phyloP scores from a whole-genome alignment of 64 coral and sea anemone species.

The Actinia tenebrosa region DNA sequence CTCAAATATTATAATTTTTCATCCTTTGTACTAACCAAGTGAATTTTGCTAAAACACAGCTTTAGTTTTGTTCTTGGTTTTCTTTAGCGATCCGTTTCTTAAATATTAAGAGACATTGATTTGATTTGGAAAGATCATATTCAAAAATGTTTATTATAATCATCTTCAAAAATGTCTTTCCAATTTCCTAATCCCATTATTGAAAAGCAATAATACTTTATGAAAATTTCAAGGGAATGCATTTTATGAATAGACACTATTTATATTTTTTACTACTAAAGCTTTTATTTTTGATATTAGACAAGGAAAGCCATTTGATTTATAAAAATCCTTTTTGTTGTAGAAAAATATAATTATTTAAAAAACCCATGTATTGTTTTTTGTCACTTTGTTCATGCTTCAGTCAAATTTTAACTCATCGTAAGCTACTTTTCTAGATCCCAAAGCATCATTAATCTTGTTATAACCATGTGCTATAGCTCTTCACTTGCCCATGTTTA shows the following conservation, averaged over 20 bases:
- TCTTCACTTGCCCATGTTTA: background rate
- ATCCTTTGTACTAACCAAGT: background rate
- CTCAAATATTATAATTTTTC: background rate
- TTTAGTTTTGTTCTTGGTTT: background rate
- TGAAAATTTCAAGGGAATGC: background rate
- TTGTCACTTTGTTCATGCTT: no score
- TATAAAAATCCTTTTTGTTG: no score
- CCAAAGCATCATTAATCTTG: background rate
- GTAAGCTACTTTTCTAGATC: background rate
- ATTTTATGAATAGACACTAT: no score
- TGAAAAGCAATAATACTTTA: background rate
- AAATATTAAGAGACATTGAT: background rate
- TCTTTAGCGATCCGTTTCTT: background rate
- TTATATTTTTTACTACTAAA: no score
- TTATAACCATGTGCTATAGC: background rate
- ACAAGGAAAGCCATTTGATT: no score
- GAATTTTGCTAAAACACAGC: background rate
- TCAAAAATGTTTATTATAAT: background rate
- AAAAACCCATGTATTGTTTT: no score
- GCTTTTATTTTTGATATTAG: no score
- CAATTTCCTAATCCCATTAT: background rate
- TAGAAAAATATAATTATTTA: no score
- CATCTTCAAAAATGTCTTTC: background rate
- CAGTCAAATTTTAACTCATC: background rate
- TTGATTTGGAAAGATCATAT: background rate